Base-by-base conservation (phyloP, 2,888 invertebrate genomes). In the Coelopa pilipes region DNA sequence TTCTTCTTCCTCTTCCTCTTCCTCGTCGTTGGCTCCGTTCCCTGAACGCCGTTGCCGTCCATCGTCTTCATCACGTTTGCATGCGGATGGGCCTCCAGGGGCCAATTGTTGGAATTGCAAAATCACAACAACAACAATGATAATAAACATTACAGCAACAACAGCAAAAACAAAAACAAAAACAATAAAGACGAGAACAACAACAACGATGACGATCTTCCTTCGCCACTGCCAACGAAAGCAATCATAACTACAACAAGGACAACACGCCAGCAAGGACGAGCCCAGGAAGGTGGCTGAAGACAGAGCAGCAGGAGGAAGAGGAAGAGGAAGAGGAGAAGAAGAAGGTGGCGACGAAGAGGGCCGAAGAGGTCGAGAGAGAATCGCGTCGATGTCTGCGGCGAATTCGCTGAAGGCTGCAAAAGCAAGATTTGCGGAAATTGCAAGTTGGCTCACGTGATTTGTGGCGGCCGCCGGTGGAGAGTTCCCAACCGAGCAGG, bases 41-140 rank as follows among this genome's bases (percentile, higher is more conserved):
- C 7, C 34, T 34, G 34, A 34, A 34, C 7, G 34, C 34, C 34
- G 2, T 34, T 7, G 34, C 7, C 34, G 2, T 34, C 17, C 65
- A 65, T 15, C 46, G 34, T 34, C 63, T 63, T 63, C 47, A 17
- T 49, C 66, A 66, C 66, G 66, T 66, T 66, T 57, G 45, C 57
- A 70, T 70, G 70, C 60, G 49, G 60, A 70, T 70, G 46, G 49
- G 21, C 62, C 70, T 49, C 62, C 9, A 70, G 59, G 70, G 70
- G 15, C 50, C 70, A 62, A 70, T 70, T 62, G 17, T 21, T 13
- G 49, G 50, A 60, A 70, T 50, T 60, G 50, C 57, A 59, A 70
- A 70, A 60, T 49, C 47, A 67, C 59, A 10, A 19, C 45, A 69
- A 7, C 70, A 71, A 70, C 68, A 73, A 53, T 34, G 34, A 34